These are phyloP conservation scores for Thripadectes ignobilis DNA, from an alignment of 2,797 vertebrate species.

Conservation along the genomic window DNA sequence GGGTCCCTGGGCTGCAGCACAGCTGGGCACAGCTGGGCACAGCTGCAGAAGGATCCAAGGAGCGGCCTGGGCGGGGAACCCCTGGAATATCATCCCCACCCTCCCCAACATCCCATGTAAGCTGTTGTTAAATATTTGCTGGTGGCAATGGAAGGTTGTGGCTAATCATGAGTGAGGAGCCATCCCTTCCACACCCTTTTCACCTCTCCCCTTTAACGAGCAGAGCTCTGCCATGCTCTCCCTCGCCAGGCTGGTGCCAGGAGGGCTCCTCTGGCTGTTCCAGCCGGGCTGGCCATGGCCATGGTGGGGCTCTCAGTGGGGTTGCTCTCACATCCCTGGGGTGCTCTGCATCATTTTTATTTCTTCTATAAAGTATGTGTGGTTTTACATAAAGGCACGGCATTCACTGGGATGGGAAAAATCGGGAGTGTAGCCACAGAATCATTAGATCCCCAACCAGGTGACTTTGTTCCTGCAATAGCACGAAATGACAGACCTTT, in stretches of 20 bases:
- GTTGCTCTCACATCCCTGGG: neutral
- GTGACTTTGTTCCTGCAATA: neutral
- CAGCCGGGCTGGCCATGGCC: too few species aligned
- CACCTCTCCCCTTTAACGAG: neutral
- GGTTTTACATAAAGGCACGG: neutral
- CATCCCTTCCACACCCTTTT: rapidly evolving
- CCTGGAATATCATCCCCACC: rapidly evolving
- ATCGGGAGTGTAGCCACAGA: neutral
- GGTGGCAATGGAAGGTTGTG: neutral
- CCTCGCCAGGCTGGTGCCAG: neutral
- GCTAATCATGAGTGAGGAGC: neutral
- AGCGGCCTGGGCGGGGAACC: neutral
- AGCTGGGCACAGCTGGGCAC: neutral
- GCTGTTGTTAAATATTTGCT: neutral
- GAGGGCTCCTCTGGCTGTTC: neutral
- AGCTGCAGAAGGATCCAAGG: neutral
- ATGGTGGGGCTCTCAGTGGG: neutral
- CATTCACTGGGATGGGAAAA: neutral
- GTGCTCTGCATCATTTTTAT: neutral
- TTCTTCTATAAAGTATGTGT: neutral
- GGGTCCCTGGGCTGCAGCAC: neutral
- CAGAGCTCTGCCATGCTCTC: neutral
- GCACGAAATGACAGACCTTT: neutral
- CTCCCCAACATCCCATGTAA: neutral
- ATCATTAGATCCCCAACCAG: neutral